A percentile compares a stretch with the other conserved stretches of the same genome.
Evolutionary conservation across 37 sponge, comb jelly and placozoan species (phyloP).

Genomic region (Ianthella basta): DNA sequence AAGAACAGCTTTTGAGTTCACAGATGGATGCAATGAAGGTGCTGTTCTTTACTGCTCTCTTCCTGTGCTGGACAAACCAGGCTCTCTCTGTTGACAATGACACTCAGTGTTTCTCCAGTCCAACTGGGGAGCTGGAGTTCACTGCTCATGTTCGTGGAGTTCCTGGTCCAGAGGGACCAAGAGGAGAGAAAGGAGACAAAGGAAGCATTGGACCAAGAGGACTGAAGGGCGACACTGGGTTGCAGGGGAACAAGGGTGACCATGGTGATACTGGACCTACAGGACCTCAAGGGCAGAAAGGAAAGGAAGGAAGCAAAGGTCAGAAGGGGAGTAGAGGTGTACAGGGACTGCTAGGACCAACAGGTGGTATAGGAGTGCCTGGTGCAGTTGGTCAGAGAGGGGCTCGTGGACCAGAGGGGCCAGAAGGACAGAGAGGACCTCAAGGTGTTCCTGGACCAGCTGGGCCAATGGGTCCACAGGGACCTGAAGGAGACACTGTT

Average conservation of each 20-base stretch:
- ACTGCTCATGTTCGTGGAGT: no score
- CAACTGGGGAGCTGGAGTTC: no score
- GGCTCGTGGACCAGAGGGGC: neutral
- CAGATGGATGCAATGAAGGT: no score
- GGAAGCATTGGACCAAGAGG: conserved; percentile 29
- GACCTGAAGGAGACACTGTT: conserved; percentile 1
- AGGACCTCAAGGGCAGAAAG: conserved; percentile 24
- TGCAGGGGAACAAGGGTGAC: conserved; percentile 9
- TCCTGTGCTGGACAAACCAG: no score
- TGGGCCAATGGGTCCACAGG: neutral
- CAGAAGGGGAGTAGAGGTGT: conserved; percentile 11
- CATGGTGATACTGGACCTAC: conserved; percentile 13
- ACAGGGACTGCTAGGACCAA: conserved; percentile 23
- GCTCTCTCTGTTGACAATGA: no score
- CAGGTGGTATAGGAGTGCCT: no score
- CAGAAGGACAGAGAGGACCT: neutral
- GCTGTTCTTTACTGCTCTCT: no score
- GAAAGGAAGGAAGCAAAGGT: conserved; percentile 8
- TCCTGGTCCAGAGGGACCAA: no score
- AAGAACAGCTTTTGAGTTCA: no score
- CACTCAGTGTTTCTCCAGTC: no score
- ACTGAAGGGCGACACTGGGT: conserved; percentile 4
- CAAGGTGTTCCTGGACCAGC: neutral
- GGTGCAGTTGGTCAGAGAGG: neutral
- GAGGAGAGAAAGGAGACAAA: neutral